Evolutionary conservation across 2,113 vertebrate genomes (phyloP).

Genomic region (Muscicapa adusta): DNA sequence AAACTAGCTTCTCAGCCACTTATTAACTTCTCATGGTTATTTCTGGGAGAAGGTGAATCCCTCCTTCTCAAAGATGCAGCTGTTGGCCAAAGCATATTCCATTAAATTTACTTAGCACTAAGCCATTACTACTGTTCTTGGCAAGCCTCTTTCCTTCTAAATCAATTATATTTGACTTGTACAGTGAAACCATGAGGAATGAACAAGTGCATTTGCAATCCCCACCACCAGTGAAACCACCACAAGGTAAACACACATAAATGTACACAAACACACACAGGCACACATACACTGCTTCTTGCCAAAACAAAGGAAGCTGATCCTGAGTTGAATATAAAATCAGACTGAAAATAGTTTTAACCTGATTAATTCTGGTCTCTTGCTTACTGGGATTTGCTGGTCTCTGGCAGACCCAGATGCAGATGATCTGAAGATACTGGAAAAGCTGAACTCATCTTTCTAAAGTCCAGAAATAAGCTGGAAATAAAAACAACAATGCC

Average conservation of each 20-base stretch:
- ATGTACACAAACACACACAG: neutral
- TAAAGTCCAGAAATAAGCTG: neutral
- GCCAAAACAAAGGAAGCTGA: constrained; percentile 15
- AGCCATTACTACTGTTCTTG: constrained; percentile 31
- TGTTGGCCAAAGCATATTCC: neutral
- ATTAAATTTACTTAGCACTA: constrained; percentile 41
- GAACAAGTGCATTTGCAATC: constrained; percentile 2
- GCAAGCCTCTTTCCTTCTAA: constrained; percentile 19
- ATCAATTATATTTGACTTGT: constrained; percentile 17
- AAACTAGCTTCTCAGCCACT: neutral
- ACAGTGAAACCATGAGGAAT: neutral
- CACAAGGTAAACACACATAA: neutral
- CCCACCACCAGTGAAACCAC: neutral
- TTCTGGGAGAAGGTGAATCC: neutral
- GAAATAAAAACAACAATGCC: neutral
- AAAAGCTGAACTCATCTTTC: neutral
- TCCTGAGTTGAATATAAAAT: neutral
- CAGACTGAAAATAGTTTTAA: neutral
- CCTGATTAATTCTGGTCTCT: neutral
- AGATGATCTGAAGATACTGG: neutral
- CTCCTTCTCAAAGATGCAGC: constrained; percentile 23
- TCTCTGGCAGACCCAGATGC: neutral
- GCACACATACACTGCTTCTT: neutral
- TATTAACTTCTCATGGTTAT: neutral
- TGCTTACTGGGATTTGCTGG: neutral